phyloP scores from a whole-genome alignment of 2,888 invertebrate genomes.

The Drosophila meridiana region DNA sequence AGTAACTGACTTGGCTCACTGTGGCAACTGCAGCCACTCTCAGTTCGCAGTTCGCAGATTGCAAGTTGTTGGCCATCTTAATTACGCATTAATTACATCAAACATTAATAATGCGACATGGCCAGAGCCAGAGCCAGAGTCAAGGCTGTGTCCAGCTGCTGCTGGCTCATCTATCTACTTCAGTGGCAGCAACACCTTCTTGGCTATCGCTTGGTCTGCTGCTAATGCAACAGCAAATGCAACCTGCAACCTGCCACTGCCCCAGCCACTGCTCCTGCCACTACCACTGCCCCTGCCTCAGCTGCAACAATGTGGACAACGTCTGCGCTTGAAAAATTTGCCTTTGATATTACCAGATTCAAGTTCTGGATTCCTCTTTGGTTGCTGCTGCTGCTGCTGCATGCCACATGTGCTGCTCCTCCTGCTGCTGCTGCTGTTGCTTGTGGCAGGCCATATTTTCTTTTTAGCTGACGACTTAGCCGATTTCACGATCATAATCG shows the following conservation, averaged over 20 bases:
- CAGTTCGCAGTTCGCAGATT: slow-evolving; percentile 8
- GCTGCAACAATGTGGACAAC: slow-evolving; percentile 38
- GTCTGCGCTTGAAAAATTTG: slow-evolving; percentile 68
- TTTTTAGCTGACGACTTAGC: slow-evolving; percentile 70
- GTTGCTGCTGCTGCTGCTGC: background rate
- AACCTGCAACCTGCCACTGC: background rate
- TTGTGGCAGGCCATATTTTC: slow-evolving; percentile 61
- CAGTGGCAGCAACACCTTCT: slow-evolving; percentile 75
- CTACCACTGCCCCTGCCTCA: slow-evolving; percentile 20
- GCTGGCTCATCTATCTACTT: slow-evolving; percentile 71
- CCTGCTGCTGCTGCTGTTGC: slow-evolving; percentile 11
- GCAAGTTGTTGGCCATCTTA: slow-evolving; percentile 68
- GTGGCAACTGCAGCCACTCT: slow-evolving; percentile 4
- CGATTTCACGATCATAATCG: slow-evolving; percentile 72
- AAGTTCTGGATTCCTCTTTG: slow-evolving; percentile 16
- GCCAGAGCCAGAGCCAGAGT: slow-evolving; percentile 17
- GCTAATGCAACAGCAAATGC: slow-evolving; percentile 13
- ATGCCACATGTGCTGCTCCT: slow-evolving; percentile 38
- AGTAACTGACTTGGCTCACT: background rate
- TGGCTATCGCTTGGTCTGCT: slow-evolving; percentile 29
- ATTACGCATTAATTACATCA: slow-evolving; percentile 82
- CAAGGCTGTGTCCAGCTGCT: slow-evolving; percentile 3
- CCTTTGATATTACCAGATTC: slow-evolving; percentile 65
- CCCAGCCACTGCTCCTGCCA: slow-evolving; percentile 18
- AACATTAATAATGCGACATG: slow-evolving; percentile 75